Evolutionary conservation across 1,140 invertebrate species (phyloP).

Genomic region (Ladona fulva): DNA sequence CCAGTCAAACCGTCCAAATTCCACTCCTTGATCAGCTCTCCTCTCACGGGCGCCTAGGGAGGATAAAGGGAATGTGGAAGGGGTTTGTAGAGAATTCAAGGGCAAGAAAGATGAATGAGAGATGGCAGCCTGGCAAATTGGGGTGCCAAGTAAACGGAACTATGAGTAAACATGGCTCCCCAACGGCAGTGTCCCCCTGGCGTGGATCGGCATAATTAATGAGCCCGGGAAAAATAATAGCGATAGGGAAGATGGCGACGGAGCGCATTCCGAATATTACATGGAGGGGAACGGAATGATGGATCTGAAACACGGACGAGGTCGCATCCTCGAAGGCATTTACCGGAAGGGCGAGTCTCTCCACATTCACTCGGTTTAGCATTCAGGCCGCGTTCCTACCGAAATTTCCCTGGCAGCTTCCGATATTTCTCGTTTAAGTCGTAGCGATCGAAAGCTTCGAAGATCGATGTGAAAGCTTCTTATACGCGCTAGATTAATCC

Average conservation of each 20-base stretch:
- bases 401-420: neutral
- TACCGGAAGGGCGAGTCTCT: neutral
- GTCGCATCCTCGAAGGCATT: neutral
- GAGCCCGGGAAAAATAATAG: neutral
- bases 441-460: neutral
- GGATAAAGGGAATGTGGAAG: no score
- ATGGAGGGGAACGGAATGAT: neutral
- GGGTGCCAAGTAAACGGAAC: neutral
- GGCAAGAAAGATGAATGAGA: neutral
- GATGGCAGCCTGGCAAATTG: neutral
- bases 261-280: neutral
- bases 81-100: no score
- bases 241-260: neutral
- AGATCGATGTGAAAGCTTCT: neutral
- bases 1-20: no score
- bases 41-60: no score
- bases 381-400: neutral
- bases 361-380: neutral
- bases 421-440: neutral
- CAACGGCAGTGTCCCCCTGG: neutral
- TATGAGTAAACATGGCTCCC: neutral
- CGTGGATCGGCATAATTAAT: neutral
- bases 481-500: no score
- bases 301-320: neutral
- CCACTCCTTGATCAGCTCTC: no score